Evolutionary conservation across 2,113 vertebrate genomes (phyloP), one percentile per base, ranked within the genome.

Genomic region (Cebus imitator): DNA sequence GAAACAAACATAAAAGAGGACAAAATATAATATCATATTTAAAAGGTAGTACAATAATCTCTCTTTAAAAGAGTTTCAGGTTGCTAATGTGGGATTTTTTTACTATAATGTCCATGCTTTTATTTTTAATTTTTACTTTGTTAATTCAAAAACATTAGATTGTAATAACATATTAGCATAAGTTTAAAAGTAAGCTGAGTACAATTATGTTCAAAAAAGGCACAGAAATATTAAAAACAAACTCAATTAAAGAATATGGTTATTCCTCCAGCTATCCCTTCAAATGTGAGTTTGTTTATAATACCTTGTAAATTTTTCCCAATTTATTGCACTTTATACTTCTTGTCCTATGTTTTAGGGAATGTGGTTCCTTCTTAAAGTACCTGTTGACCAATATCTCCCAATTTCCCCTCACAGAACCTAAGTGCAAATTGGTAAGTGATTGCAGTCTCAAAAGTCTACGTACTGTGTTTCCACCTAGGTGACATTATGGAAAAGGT

Each of bases 171-270:
- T 81, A 9, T 86, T 91, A 68, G 3, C 18, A 16, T 83, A 37
- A 79, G 6, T 52, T 25, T 85, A 81, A 16, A 86, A 93, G 1
- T 66, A 76, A 48, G 32, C 17, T 72, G 14, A 76, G 5, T 43
- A 43, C 0, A 91, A 80, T 72, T 73, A 82, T 11, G 73, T 96
- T 87, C 20, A 25, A 82, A 58, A n/a, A 10, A 88, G n/a, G 32
- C 30, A 91, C 10, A 90, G 27, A 97, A 93, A 95, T 83, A 32
- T 52, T 55, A 87, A 92, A 76, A 45, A 81, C 8, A 95, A 87
- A 61, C 40, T 84, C 32, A 95, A n/a, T 37, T 48, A 55, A 45
- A 94, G 8, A 78, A 35, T 20, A 37, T 48, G 1, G 10, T n/a
- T 48, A 55, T 80, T 72, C 5, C 10, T 89, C 6, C 8, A 80